A percentile compares a stretch with the other conserved stretches of the same genome.
These are phyloP conservation scores for Hypselothyrea guttata DNA, from an alignment of 2,888 invertebrate genomes.

Conservation along the genomic window DNA sequence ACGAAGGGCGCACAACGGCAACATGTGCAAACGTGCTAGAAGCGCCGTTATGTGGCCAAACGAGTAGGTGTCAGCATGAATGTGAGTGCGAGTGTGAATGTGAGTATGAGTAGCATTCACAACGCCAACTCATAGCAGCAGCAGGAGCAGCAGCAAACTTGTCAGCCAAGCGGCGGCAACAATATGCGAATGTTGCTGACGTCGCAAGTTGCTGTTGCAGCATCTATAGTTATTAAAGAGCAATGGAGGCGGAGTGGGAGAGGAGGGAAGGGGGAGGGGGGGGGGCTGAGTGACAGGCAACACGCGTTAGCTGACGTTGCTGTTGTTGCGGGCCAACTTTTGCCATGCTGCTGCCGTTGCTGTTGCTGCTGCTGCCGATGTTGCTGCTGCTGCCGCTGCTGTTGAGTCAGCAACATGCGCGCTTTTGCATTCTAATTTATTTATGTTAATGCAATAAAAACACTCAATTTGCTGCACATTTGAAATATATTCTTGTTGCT, in stretches of 20 bases:
- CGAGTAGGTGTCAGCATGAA: background rate
- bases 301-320: conserved; percentile 42
- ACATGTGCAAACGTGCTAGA: conserved; percentile 34
- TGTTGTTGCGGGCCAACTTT: conserved; percentile 35
- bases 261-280: too few species aligned
- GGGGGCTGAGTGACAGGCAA: conserved; percentile 39
- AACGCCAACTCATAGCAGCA: conserved; percentile 10
- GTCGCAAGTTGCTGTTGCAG: conserved; percentile 31
- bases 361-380: conserved; percentile 21
- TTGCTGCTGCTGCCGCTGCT: conserved; percentile 24
- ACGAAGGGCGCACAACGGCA: conserved; percentile 8
- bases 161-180: conserved; percentile 21
- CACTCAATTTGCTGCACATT: conserved; percentile 72
- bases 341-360: conserved; percentile 28
- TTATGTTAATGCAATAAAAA: conserved; percentile 79
- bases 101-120: background rate
- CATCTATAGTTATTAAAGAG: conserved; percentile 5
- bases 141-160: conserved; percentile 27
- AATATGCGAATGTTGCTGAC: conserved; percentile 46
- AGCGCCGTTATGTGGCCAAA: conserved; percentile 27
- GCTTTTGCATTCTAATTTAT: conserved; percentile 72
- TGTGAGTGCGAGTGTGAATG: background rate
- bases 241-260: too few species aligned
- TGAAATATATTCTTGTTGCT: conserved; percentile 43
- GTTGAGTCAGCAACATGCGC: conserved; percentile 55